Conservation (phyloP, 2,113 vertebrate genomes). For the Amazona guildingii region DNA sequence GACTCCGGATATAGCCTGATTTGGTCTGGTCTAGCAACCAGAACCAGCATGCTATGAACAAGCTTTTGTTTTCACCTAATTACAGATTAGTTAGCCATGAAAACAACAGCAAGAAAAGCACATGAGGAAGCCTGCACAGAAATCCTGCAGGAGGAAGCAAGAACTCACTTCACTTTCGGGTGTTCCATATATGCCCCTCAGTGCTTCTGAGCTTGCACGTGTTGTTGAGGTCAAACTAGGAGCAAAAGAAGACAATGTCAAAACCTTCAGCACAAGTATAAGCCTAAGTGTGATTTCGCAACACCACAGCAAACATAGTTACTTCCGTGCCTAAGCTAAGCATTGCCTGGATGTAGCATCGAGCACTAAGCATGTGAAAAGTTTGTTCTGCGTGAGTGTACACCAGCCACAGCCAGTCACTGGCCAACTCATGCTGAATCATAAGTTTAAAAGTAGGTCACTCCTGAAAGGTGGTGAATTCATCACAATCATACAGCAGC, state of each 20-base stretch:
- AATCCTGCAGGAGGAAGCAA: background rate
- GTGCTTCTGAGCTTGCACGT: conserved; percentile 89
- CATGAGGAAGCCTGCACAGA: background rate
- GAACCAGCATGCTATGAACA: background rate
- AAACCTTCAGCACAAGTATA: background rate
- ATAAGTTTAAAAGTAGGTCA: background rate
- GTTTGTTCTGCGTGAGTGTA: background rate
- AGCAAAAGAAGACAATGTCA: background rate
- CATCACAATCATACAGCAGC: background rate
- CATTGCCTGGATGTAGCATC: background rate
- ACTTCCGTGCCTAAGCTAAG: background rate
- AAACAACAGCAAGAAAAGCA: background rate
- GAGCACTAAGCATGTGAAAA: background rate
- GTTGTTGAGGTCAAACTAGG: conserved; percentile 92
- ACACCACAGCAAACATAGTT: background rate
- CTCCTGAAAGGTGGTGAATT: background rate
- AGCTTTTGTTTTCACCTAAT: background rate
- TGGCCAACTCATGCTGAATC: background rate
- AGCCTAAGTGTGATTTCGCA: background rate
- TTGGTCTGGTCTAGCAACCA: background rate
- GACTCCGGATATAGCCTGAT: background rate
- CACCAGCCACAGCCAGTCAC: background rate
- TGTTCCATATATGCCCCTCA: conserved; percentile 83
- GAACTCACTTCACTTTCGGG: conserved; percentile 87
- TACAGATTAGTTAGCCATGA: background rate